These are phyloP conservation scores for Sylvia borin DNA, from an alignment of 2,797 vertebrate species.

Conservation along the genomic window DNA sequence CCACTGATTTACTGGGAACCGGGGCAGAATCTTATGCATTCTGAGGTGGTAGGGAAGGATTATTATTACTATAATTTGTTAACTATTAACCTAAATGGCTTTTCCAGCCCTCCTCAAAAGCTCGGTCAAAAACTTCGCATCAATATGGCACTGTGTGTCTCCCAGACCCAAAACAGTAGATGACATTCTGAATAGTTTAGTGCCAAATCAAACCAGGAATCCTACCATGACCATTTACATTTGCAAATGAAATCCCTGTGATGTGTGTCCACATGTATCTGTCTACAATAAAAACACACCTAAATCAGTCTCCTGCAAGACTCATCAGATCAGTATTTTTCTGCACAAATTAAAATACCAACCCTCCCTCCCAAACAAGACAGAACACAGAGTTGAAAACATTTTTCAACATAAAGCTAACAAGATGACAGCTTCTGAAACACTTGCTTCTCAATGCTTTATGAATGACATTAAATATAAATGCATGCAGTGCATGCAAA, in stretches of 20 bases:
- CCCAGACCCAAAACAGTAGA: neutral
- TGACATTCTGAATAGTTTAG: neutral
- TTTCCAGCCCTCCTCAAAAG: neutral
- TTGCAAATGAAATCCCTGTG: neutral
- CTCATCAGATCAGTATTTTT: neutral
- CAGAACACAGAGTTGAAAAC: neutral
- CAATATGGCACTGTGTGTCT: neutral
- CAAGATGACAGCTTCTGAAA: neutral
- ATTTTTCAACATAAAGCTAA: neutral
- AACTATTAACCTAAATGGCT: neutral
- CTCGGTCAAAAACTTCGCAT: neutral
- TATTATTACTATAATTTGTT: neutral
- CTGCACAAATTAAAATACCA: neutral
- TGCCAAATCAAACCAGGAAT: neutral
- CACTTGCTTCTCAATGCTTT: neutral
- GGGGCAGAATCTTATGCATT: neutral
- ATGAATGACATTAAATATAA: slow-evolving; percentile 13
- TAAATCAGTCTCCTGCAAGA: neutral
- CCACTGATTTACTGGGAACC: slow-evolving; percentile 2
- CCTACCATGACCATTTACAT: neutral
- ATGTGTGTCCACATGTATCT: neutral
- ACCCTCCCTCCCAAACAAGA: neutral
- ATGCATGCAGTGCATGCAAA: neutral
- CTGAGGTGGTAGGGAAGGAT: neutral
- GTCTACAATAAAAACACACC: neutral